Conservation (phyloP, 1,140 invertebrate genomes). For the Listronotus oregonensis region DNA sequence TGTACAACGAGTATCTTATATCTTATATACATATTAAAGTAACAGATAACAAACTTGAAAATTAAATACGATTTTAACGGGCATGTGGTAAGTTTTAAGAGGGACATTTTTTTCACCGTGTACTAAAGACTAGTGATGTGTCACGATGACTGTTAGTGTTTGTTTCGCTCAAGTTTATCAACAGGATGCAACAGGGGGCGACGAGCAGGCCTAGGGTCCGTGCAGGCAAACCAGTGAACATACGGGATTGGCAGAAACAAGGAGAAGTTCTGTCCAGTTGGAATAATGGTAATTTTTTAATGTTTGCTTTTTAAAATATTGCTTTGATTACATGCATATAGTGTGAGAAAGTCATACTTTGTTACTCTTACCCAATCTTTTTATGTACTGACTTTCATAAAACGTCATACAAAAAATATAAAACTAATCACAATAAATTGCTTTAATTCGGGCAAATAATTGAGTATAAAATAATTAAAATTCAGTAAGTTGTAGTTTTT, state of each 20-base stretch:
- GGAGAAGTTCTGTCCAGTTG: slow-evolving; percentile 49
- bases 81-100: too few species aligned
- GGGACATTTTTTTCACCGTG: neutral
- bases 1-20: too few species aligned
- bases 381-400: too few species aligned
- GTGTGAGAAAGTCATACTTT: neutral
- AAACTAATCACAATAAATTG: too few species aligned
- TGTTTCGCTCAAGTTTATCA: slow-evolving; percentile 10
- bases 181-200: slow-evolving; percentile 16
- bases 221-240: slow-evolving; percentile 45
- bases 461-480: too few species aligned
- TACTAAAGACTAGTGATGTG: slow-evolving; percentile 14
- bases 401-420: too few species aligned
- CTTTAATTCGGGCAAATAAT: too few species aligned
- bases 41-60: too few species aligned
- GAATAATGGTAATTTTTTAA: slow-evolving; percentile 51
- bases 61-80: too few species aligned
- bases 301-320: neutral
- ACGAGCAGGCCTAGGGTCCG: slow-evolving; percentile 41
- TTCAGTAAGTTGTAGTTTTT: too few species aligned
- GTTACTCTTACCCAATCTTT: too few species aligned
- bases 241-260: slow-evolving; percentile 53
- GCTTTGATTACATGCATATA: neutral
- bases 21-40: too few species aligned
- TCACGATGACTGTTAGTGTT: slow-evolving; percentile 23